Percentiles rank a stretch among this genome's conserved stretches.
Conservation (phyloP, 2,113 vertebrate genomes). For the Phocoena sinus region DNA sequence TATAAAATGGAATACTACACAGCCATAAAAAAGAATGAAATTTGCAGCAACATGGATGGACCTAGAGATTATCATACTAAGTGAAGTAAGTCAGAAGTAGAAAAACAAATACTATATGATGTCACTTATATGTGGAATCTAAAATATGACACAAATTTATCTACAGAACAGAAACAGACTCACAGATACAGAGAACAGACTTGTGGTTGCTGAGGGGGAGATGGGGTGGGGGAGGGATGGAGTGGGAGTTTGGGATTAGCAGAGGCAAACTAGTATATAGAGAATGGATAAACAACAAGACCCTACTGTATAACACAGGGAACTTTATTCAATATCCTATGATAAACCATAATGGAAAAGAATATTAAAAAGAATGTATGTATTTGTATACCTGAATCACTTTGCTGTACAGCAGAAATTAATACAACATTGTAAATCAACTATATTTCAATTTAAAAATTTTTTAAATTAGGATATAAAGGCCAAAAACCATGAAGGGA, state of each 20-base stretch:
- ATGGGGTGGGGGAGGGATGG: background rate
- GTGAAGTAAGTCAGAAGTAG: background rate
- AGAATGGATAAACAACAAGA: background rate
- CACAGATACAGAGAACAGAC: background rate
- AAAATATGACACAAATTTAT: background rate
- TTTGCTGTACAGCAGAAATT: background rate
- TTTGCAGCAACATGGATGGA: background rate
- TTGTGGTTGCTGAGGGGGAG: background rate
- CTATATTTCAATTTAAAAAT: background rate
- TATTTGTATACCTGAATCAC: background rate
- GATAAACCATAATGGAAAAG: background rate
- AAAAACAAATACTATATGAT: background rate
- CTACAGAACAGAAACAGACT: background rate
- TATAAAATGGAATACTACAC: background rate
- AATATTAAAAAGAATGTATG: background rate
- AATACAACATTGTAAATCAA: background rate
- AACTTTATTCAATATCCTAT: background rate
- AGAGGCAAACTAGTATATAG: background rate
- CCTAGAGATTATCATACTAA: background rate
- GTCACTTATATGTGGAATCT: background rate
- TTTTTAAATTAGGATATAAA: background rate
- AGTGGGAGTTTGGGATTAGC: background rate
- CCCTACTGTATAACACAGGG: background rate
- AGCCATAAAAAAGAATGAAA: background rate
- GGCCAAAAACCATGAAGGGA: background rate